phyloP scores from a whole-genome alignment of 1,140 invertebrate genomes.

The Drosophila gunungcola region DNA sequence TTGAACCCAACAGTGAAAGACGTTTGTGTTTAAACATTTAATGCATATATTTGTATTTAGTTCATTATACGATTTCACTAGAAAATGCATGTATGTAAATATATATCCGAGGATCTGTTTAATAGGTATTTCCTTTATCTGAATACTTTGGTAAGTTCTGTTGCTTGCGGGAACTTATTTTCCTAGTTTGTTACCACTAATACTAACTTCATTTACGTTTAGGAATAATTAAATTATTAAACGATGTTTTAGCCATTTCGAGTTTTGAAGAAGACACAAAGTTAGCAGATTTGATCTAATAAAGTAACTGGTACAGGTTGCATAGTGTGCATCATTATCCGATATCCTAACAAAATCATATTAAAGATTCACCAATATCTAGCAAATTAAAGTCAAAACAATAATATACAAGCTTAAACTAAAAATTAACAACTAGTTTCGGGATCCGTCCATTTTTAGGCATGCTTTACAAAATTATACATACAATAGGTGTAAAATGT shows the following conservation, averaged over 20 bases:
- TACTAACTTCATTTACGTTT: constrained; percentile 26
- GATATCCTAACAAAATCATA: background rate
- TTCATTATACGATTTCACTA: constrained; percentile 73
- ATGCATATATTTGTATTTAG: constrained; percentile 58
- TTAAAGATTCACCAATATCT: background rate
- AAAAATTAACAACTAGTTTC: constrained; percentile 18
- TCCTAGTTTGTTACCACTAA: constrained; percentile 51
- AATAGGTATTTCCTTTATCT: constrained; percentile 48
- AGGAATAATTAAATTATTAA: constrained; percentile 46
- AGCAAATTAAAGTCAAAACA: constrained; percentile 6
- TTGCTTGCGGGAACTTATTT: constrained; percentile 50
- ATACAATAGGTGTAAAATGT: constrained; percentile 10
- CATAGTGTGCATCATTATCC: constrained; percentile 10
- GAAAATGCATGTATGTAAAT: constrained; percentile 83
- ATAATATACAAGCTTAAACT: constrained; percentile 14
- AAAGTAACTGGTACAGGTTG: constrained; percentile 55
- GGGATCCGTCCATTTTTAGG: background rate
- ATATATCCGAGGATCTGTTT: constrained; percentile 54
- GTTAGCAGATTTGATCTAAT: constrained; percentile 73
- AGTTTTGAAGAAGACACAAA: constrained; percentile 69
- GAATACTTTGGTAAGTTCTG: constrained; percentile 77
- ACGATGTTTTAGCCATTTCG: constrained; percentile 38
- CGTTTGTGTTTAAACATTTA: constrained; percentile 45
- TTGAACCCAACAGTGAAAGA: constrained; percentile 56
- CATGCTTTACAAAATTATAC: constrained; percentile 16